phyloP scores from a whole-genome alignment of 2,113 vertebrate genomes.

The Ctenomys sociabilis region DNA sequence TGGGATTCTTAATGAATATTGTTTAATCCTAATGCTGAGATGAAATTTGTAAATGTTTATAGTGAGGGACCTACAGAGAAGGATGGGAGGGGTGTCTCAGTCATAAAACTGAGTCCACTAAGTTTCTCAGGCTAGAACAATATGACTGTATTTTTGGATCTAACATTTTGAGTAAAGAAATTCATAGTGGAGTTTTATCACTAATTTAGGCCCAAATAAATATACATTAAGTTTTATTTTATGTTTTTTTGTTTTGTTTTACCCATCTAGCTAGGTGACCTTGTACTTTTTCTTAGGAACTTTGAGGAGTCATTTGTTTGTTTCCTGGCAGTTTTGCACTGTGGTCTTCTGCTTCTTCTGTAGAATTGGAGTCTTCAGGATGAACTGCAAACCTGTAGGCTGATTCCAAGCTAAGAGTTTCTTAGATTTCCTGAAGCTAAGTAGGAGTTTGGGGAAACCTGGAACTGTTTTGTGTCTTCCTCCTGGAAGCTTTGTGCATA shows the following conservation, averaged over 20 bases:
- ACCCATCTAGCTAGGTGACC: slow-evolving; percentile 9
- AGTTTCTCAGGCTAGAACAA: background rate
- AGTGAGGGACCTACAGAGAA: slow-evolving; percentile 64
- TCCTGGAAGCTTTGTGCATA: background rate
- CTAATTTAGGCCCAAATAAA: slow-evolving; percentile 54
- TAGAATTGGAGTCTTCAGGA: background rate
- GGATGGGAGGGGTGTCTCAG: background rate
- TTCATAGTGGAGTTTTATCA: slow-evolving; percentile 60
- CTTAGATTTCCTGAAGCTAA: background rate
- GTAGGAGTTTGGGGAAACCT: background rate
- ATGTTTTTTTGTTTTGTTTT: slow-evolving; percentile 27
- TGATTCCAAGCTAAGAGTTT: background rate
- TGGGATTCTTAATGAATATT: slow-evolving; percentile 88
- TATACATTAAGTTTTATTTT: slow-evolving; percentile 49
- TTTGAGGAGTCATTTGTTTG: slow-evolving; percentile 62
- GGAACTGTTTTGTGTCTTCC: background rate
- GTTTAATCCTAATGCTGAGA: slow-evolving; percentile 85
- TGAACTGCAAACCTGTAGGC: background rate
- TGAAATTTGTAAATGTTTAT: slow-evolving; percentile 82
- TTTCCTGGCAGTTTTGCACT: slow-evolving; percentile 14
- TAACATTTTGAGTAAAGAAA: slow-evolving; percentile 61
- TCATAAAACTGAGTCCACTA: slow-evolving; percentile 42
- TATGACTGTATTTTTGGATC: slow-evolving; percentile 15
- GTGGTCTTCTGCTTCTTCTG: background rate
- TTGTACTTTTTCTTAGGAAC: background rate